Percentiles rank a stretch among this genome's conserved stretches.
These are phyloP conservation scores for Drosophila cracens DNA, from an alignment of 2,888 invertebrate species.

Conservation along the genomic window DNA sequence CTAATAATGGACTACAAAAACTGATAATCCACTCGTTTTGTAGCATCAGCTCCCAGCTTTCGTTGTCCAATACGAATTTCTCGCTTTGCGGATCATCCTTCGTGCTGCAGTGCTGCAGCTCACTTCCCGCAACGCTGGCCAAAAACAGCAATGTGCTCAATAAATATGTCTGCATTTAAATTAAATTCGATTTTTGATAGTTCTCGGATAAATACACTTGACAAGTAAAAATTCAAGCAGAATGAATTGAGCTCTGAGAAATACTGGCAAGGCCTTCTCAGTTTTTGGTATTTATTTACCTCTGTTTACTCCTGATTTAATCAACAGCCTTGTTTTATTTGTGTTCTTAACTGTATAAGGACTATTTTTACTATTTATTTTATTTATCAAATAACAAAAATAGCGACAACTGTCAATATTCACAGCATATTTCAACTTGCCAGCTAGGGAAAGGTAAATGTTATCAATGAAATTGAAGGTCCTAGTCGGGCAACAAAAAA, in stretches of 20 bases:
- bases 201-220: not conserved
- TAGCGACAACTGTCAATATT: conserved; percentile 1
- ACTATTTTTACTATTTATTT: not conserved
- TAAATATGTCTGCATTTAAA: not conserved
- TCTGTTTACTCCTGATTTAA: not conserved
- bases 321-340: not conserved
- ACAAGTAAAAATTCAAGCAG: not conserved
- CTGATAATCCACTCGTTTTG: conserved; percentile 28
- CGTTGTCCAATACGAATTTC: conserved; percentile 22
- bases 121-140: not conserved
- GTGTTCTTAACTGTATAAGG: not conserved
- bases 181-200: not conserved
- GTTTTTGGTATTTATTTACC: not conserved
- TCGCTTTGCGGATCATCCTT: not conserved
- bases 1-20: conserved; percentile 28
- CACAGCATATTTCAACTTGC: not conserved
- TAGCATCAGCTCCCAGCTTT: conserved; percentile 27
- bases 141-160: not conserved
- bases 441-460: not conserved
- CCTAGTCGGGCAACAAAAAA: not conserved
- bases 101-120: not conserved
- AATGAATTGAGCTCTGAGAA: not conserved
- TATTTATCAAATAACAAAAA: not conserved
- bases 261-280: not conserved
- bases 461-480: conserved; percentile 2